Conservation (phyloP, 2,113 vertebrate genomes). For the Thinocorus orbignyianus region DNA sequence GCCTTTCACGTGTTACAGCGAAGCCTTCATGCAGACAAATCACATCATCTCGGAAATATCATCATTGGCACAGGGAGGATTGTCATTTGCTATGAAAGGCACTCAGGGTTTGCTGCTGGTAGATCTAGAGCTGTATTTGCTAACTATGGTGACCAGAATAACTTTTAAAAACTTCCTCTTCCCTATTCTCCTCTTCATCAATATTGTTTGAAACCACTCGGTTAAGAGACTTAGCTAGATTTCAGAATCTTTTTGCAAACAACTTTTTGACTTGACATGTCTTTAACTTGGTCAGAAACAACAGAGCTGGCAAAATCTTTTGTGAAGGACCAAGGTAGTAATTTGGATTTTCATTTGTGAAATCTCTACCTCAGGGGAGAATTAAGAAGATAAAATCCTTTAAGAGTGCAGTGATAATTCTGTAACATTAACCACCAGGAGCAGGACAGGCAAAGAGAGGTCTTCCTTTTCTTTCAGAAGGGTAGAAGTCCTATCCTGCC, state of each 20-base stretch:
- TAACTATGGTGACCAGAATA: background rate
- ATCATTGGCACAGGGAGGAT: background rate
- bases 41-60: background rate
- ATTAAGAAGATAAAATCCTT: background rate
- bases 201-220: background rate
- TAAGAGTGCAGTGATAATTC: background rate
- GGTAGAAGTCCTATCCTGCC: background rate
- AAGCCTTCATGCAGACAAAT: background rate
- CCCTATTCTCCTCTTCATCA: background rate
- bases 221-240: background rate
- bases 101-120: background rate
- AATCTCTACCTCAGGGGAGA: background rate
- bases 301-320: background rate
- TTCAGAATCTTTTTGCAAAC: background rate
- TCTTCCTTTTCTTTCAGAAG: background rate
- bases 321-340: background rate
- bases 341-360: background rate
- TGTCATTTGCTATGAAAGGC: background rate
- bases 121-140: background rate
- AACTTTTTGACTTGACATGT: background rate
- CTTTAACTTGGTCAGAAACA: background rate
- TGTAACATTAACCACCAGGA: background rate
- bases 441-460: background rate
- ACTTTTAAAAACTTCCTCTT: background rate
- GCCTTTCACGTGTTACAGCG: background rate